Conservation (phyloP, 2,888 invertebrate species). For the Empis livida region DNA sequence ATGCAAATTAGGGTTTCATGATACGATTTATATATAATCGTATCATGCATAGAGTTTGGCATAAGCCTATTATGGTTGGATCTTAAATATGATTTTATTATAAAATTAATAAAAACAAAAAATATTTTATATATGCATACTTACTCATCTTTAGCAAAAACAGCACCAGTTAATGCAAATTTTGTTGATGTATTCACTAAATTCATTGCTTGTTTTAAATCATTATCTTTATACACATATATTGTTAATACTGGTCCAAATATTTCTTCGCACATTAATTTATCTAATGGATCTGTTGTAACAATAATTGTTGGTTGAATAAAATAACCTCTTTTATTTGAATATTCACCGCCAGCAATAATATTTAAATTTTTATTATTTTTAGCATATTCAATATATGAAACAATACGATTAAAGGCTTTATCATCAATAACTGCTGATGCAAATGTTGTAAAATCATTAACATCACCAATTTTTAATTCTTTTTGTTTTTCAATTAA, state of each 20-base stretch:
- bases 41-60: no score
- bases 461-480: conserved; percentile 76
- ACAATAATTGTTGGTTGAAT: conserved; percentile 90
- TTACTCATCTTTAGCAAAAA: conserved; percentile 66
- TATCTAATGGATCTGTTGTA: conserved; percentile 70
- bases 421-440: conserved; percentile 93
- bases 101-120: no score
- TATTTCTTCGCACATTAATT: conserved; percentile 87
- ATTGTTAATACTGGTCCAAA: conserved; percentile 89
- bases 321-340: conserved; percentile 78
- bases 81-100: no score
- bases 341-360: conserved; percentile 78
- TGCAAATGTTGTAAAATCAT: conserved; percentile 68
- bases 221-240: conserved; percentile 76
- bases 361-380: conserved; percentile 58
- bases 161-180: conserved; percentile 90
- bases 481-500: conserved; percentile 20
- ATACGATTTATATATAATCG: no score
- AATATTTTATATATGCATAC: background rate
- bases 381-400: conserved; percentile 63
- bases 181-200: conserved; percentile 60
- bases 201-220: conserved; percentile 49
- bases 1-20: no score
- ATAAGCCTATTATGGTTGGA: no score
- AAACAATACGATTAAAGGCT: conserved; percentile 86